phyloP scores from a whole-genome alignment of 2,888 invertebrate species.

The Stenotaenia linearis region DNA sequence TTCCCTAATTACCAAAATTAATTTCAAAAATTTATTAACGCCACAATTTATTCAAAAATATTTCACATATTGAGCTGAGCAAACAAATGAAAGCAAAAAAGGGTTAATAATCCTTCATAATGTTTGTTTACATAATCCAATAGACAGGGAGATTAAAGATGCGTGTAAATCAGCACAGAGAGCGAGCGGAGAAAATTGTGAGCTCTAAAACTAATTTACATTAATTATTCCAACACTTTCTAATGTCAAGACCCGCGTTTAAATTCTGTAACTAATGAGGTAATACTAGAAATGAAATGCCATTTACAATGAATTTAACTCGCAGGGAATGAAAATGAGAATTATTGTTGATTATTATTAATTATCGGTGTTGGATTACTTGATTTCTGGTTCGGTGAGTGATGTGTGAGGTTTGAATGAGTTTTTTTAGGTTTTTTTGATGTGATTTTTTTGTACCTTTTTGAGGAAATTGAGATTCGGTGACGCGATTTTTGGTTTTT shows the following conservation, averaged over 20 bases:
- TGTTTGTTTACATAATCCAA: constrained; percentile 8
- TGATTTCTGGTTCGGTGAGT: background rate
- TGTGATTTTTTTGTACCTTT: too few relatives aligned
- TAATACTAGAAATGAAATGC: constrained; percentile 6
- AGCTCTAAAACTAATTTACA: constrained; percentile 19
- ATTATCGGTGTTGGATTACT: background rate
- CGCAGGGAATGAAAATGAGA: background rate
- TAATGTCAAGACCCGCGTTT: background rate
- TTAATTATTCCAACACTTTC: constrained; percentile 14
- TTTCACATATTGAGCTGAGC: background rate
- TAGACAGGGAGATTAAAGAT: constrained; percentile 5
- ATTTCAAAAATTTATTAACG: background rate
- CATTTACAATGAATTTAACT: constrained; percentile 15
- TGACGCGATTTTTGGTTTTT: too few relatives aligned
- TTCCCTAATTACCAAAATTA: background rate
- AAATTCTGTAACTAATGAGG: constrained; percentile 3
- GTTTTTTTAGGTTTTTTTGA: too few relatives aligned
- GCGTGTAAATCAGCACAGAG: constrained; percentile 1
- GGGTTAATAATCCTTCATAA: background rate
- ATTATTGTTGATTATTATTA: constrained; percentile 11
- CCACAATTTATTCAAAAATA: background rate
- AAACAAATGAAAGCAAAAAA: background rate
- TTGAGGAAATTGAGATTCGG: too few relatives aligned
- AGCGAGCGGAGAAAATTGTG: background rate
- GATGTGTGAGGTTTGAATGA: background rate